Evolutionary conservation across 2,888 invertebrate genomes (phyloP).

Genomic region (Drosophila fulvimacula): DNA sequence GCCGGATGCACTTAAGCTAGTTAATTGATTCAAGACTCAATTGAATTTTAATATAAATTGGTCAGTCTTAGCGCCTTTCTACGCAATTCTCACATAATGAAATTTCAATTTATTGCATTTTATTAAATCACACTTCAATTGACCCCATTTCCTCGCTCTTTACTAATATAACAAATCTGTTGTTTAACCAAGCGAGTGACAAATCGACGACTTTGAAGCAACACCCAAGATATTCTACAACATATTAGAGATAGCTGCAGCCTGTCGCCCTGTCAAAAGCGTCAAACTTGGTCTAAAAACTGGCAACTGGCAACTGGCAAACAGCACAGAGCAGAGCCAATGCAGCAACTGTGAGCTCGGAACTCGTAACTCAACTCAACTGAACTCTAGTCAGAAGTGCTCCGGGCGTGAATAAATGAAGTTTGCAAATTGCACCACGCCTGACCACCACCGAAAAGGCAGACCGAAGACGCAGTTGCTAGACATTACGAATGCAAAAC

Average conservation of each 20-base stretch:
- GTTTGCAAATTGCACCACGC: conserved; percentile 81
- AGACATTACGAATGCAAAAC: conserved; percentile 77
- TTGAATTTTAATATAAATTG: too few relatives aligned
- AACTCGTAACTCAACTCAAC: conserved; percentile 28
- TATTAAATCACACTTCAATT: too few relatives aligned
- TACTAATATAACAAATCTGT: conserved; percentile 15
- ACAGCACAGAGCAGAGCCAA: conserved; percentile 47
- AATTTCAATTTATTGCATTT: too few relatives aligned
- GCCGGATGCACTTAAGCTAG: too few relatives aligned
- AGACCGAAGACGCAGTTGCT: conserved; percentile 47
- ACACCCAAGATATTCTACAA: conserved; percentile 11
- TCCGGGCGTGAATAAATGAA: conserved; percentile 78
- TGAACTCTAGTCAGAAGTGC: conserved; percentile 63
- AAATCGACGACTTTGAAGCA: conserved; percentile 49
- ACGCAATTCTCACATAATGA: too few relatives aligned
- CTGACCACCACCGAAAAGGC: conserved; percentile 74
- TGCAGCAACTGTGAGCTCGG: neutral
- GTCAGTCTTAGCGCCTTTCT: too few relatives aligned
- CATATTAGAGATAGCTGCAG: conserved; percentile 16
- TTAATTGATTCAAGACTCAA: too few relatives aligned
- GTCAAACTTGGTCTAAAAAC: conserved; percentile 64
- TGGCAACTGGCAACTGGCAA: conserved; percentile 54
- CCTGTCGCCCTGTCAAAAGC: conserved; percentile 73
- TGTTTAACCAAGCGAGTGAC: conserved; percentile 65
- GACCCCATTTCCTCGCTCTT: neutral